Base-by-base conservation (phyloP, 1,140 invertebrate genomes). In the Chrysoperla carnea region DNA sequence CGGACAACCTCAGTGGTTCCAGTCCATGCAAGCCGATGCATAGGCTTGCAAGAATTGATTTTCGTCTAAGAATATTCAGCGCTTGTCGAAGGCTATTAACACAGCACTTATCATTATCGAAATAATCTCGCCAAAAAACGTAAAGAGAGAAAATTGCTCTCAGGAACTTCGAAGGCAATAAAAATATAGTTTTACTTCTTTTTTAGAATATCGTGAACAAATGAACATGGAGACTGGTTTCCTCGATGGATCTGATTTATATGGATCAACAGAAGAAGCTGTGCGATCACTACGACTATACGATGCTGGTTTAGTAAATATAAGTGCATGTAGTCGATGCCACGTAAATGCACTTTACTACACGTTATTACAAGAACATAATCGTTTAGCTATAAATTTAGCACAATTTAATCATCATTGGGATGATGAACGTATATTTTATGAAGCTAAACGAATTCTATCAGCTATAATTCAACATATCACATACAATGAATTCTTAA, bases 161-260 rank as follows among this genome's bases (percentile, higher is more conserved):
- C n/a, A n/a, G n/a, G n/a, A n/a, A n/a, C n/a, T n/a, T n/a, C n/a
- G n/a, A n/a, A n/a, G n/a, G n/a, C n/a, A n/a, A n/a, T n/a, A n/a
- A n/a, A n/a, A n/a, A n/a, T n/a, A n/a, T n/a, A n/a, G n/a, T 23
- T 23, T 23, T 23, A 3, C 17, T 35, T 46, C 41, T 52, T 36
- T 57, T 57, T 29, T 58, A 77, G 73, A 78, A 41, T 62, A 69
- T 15, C 67, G 85, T 29, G 79, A 90, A 47, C 84, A 88, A 57
- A 85, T 89, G 74, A 93, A 92, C 60, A 70, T 84, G 47, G 88
- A 81, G 0, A 86, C 88, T 0, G 75, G 81, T 5, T 91, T 86
- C 56, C 64, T 94, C 8, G 90, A 94, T 53, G 90, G 74, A 2
- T 89, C 85, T 0, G 76, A 78, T 11, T 62, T 94, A 33, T 94